Evolutionary conservation across 1,140 invertebrate genomes (phyloP).

Genomic region (Bilobella aurantiaca): DNA sequence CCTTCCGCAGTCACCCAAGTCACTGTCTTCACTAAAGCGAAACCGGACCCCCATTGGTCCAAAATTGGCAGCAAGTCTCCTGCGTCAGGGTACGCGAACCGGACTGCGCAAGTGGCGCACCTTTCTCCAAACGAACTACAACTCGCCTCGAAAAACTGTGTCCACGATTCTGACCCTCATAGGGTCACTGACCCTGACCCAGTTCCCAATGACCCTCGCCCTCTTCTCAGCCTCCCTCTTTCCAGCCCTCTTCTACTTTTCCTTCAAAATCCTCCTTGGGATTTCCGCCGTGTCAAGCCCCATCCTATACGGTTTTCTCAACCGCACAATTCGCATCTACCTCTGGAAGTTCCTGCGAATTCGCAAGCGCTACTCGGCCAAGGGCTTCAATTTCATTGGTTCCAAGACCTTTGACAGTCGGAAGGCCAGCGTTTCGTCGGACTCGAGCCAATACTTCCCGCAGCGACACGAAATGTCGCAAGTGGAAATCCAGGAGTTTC

Average conservation of each 20-base stretch:
- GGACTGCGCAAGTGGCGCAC: slow-evolving; percentile 18
- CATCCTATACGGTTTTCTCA: slow-evolving; percentile 32
- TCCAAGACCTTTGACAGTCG: neutral
- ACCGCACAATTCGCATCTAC: slow-evolving; percentile 24
- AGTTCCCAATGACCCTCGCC: slow-evolving; percentile 22
- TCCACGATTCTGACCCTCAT: slow-evolving; percentile 24
- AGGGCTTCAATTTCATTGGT: neutral
- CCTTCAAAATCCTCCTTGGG: slow-evolving; percentile 9
- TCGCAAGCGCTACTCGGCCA: neutral
- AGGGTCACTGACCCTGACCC: slow-evolving; percentile 24
- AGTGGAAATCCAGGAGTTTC: neutral
- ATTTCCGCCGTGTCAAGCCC: slow-evolving; percentile 24
- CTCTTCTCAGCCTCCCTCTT: slow-evolving; percentile 5
- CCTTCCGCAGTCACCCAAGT: neutral
- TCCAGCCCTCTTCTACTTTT: slow-evolving; percentile 16
- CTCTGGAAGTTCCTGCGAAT: slow-evolving; percentile 25
- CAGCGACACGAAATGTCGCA: neutral
- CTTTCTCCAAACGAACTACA: slow-evolving; percentile 24
- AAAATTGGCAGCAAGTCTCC: neutral
- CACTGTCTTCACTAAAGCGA: neutral
- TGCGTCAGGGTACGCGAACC: neutral
- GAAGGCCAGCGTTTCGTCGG: slow-evolving; percentile 26
- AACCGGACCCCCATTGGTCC: neutral
- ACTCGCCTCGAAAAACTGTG: slow-evolving; percentile 28
- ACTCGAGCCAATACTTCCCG: slow-evolving; percentile 7